These are phyloP conservation scores for Drosophila nigrodunni DNA, from an alignment of 1,140 invertebrate genomes.

Conservation along the genomic window DNA sequence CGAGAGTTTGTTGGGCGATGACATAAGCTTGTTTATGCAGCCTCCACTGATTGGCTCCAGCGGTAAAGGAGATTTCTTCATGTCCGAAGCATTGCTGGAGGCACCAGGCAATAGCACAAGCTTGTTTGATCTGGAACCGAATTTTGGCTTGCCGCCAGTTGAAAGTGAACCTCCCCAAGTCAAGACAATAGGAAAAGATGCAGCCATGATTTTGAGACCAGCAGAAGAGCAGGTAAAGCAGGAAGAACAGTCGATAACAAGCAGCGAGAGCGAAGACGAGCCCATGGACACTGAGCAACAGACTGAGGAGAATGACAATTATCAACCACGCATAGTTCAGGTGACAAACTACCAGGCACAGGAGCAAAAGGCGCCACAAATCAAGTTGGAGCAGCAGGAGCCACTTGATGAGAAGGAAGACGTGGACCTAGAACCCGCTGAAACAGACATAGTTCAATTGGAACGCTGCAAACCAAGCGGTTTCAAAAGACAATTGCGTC, in stretches of 20 bases:
- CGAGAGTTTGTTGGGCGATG: conserved; percentile 71
- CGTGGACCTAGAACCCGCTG: neutral
- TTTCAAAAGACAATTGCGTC: conserved; percentile 60
- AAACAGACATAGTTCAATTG: neutral
- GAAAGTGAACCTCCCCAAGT: conserved; percentile 6
- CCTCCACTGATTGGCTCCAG: conserved; percentile 55
- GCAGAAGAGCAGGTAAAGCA: conserved; percentile 3
- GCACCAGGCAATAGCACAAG: conserved; percentile 35
- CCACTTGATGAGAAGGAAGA: conserved; percentile 43
- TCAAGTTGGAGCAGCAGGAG: conserved; percentile 56
- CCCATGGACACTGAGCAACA: conserved; percentile 20
- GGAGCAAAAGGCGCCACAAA: conserved; percentile 23
- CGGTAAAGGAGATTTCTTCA: conserved; percentile 73
- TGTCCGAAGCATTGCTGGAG: conserved; percentile 60
- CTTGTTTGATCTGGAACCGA: conserved; percentile 62
- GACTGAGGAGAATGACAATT: conserved; percentile 26
- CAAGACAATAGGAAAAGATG: neutral
- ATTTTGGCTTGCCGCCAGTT: conserved; percentile 44
- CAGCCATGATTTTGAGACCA: neutral
- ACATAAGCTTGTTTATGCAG: conserved; percentile 73
- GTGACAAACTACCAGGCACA: conserved; percentile 75
- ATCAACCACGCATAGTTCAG: conserved; percentile 76
- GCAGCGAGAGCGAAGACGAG: conserved; percentile 42
- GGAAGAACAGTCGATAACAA: conserved; percentile 4
- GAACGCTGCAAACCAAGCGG: conserved; percentile 72